Conservation (phyloP, 2,888 invertebrate genomes). For the Punctoribates punctum region DNA sequence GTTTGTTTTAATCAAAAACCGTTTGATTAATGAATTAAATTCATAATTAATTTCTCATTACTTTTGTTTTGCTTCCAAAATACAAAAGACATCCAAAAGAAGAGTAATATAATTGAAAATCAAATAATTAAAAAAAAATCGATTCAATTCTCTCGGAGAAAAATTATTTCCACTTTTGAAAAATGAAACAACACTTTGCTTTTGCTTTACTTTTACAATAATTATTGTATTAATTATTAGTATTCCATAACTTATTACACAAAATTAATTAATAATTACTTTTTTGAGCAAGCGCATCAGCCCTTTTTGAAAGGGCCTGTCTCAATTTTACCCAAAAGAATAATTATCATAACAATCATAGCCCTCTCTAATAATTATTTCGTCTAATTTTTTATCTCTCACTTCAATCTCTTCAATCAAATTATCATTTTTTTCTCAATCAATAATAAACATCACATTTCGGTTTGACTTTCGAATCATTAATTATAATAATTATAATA, state of each 20-base stretch:
- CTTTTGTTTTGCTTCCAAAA: too few relatives aligned
- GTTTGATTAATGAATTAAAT: too few relatives aligned
- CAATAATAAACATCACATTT: too few relatives aligned
- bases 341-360: background rate
- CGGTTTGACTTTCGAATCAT: too few relatives aligned
- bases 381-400: constrained; percentile 5
- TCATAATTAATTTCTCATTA: too few relatives aligned
- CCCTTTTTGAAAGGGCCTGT: background rate
- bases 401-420: constrained; percentile 8
- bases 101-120: too few relatives aligned
- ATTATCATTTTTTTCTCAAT: background rate
- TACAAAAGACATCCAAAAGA: too few relatives aligned
- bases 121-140: too few relatives aligned
- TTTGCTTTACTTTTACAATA: background rate
- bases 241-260: constrained; percentile 4
- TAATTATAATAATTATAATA: too few relatives aligned
- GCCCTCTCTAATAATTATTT: background rate
- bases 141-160: too few relatives aligned
- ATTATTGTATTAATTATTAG: constrained; percentile 22
- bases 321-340: constrained; percentile 1
- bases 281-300: constrained; percentile 15
- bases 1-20: too few relatives aligned
- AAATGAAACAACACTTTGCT: constrained; percentile 7
- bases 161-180: constrained; percentile 3
- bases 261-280: constrained; percentile 39